Evolutionary conservation across 2,797 vertebrate species (phyloP), one percentile per base, ranked within the genome.

Genomic region (Uromys caudimaculatus): DNA sequence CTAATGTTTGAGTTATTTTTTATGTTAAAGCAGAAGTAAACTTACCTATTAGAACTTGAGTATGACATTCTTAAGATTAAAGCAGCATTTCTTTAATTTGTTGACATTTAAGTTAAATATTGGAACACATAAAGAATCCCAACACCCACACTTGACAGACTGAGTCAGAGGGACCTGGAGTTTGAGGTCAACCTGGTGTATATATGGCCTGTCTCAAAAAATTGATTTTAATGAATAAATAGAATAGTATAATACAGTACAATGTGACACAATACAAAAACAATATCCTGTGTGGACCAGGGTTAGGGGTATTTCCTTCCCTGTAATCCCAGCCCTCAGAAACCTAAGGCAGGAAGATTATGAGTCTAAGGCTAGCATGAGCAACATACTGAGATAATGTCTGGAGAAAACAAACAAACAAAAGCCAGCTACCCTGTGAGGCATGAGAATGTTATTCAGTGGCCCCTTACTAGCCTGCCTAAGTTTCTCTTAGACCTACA

Each of bases 1-100:
- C 60, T 84, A 64, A 47, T 90, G 76, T 95, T 91, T 93, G 56
- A 79, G 7, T 94, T 88, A 44, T 64, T 23, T 38, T 91, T 71
- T 86, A 44, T 86, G 54, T 81, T 58, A 88, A 95, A 79, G 29
- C 56, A 86, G 21, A 69, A 90, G 24, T 76, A 86, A 95, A 77
- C 76, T 67, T 89, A 90, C 83, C 44, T 90, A 14, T 56, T 81
- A 81, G 78, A 60, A 90, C 35, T 92, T 78, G 35, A 88, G 91
- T 93, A 52, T 54, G 54, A 60, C 14, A 41, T 64, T 89, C 38
- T 86, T 47, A 47, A 93, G 35, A 47, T 94, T 91, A 71, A 71
- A 52, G 64, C 17, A 67, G 32, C 64, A 67, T 35, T 67, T 67
- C 64, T 67, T 32, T 67, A 67, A 67, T 67, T 64, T 29, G 6